Base-by-base conservation (phyloP, 2,888 invertebrate genomes). In the Hyposoter dolosus region DNA sequence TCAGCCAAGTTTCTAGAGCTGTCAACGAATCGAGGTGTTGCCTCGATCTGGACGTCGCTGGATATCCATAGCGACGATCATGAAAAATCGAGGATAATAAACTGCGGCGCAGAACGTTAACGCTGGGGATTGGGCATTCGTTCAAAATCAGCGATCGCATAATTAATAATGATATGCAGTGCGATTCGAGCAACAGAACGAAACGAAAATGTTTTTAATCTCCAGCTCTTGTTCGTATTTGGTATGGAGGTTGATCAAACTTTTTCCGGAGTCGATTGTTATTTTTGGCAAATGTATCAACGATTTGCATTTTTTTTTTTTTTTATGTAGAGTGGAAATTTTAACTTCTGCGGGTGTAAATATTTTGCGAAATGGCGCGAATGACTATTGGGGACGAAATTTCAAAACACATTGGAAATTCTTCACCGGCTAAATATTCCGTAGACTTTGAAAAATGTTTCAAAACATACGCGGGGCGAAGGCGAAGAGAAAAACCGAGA, bases 91-190 rank as follows among this genome's bases (percentile, higher is more conserved):
- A 12, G 45, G 12, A 12, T 9, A 3, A 45, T 10, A n/a, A 28
- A 28, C 5, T 35, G 35, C 4, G 15, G 47, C 17, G 47, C 47
- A 47, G 12, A 0, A 3, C 47, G 47, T 1, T 47, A 17, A 15
- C 12, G 17, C 15, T 15, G 50, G 6, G 50, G 12, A 43, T 56
- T 35, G 28, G 28, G 60, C n/a, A 60, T 66, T 40, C n/a, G 56
- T n/a, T 56, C 19, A 68, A 74, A 68, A 74, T 82, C 68, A 66
- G 7, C 65, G 35, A 40, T n/a, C 35, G 35, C 17, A 17, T 35
- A 65, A 65, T 65, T 65, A 65, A 60, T n/a, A 47, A 75, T 75
- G 43, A 63, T 35, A n/a, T 60, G 28, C 28, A 28, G 6, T 12
- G 28, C 15, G 28, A 23, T 28, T 60, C 4, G 6, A 28, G 28